phyloP scores from a whole-genome alignment of 2,888 invertebrate species.

The Limnephilus marmoratus region DNA sequence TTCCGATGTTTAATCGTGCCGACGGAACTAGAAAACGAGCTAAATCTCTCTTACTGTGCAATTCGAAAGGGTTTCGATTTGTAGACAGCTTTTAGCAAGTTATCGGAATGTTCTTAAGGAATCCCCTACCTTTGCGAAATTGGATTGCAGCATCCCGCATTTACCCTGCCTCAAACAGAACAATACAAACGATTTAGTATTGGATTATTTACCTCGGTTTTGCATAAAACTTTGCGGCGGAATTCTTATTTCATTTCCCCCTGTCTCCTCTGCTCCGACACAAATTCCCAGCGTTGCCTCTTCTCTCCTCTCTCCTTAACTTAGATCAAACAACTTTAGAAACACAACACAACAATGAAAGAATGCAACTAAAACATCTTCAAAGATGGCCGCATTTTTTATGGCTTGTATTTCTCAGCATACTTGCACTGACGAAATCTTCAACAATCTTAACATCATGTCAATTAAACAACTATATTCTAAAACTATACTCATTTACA shows the following conservation, averaged over 20 bases:
- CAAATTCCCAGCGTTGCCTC: slow-evolving; percentile 33
- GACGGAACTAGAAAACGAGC: background rate
- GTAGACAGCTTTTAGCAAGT: background rate
- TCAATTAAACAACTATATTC: too few species aligned
- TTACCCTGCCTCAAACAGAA: background rate
- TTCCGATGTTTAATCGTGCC: background rate
- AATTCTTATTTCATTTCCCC: slow-evolving; percentile 25
- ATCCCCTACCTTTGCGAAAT: slow-evolving; percentile 2
- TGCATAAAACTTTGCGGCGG: slow-evolving; percentile 42
- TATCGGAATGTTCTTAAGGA: background rate
- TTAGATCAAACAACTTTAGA: background rate
- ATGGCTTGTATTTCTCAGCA: background rate
- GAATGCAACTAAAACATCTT: background rate
- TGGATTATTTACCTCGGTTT: slow-evolving; percentile 27
- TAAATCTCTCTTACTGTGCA: background rate
- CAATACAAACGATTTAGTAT: slow-evolving; percentile 19
- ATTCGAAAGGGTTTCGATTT: background rate
- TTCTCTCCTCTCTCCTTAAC: slow-evolving; percentile 9
- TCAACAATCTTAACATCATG: too few species aligned
- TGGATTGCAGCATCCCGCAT: background rate
- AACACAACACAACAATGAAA: background rate
- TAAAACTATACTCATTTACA: too few species aligned
- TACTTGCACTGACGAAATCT: too few species aligned
- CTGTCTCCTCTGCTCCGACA: slow-evolving; percentile 21
- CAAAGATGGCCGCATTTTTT: background rate